Percentiles rank a stretch among this genome's conserved stretches.
Conservation (phyloP, 2,888 invertebrate genomes). For the Drosophila neutralis region DNA sequence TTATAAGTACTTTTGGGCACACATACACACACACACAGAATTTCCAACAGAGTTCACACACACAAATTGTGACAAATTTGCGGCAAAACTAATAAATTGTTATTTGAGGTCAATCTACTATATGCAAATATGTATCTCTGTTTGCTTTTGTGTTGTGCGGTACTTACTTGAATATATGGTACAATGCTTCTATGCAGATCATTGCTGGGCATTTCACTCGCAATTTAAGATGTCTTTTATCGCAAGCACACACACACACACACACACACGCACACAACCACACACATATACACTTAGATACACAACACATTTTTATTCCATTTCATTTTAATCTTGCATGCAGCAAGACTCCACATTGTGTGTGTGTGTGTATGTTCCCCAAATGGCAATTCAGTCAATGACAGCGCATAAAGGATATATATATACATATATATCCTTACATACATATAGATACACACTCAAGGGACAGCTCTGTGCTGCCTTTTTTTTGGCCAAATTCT, state of each 20-base stretch:
- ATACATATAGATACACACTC: not conserved
- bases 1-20: constrained; percentile 2
- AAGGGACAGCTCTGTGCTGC: constrained; percentile 18
- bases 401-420: constrained; percentile 63
- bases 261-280: not conserved
- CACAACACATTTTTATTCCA: constrained; percentile 29
- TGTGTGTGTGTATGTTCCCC: constrained; percentile 83
- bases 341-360: constrained; percentile 6
- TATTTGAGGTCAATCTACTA: constrained; percentile 30
- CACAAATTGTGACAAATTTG: constrained; percentile 24
- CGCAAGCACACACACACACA: constrained; percentile 11
- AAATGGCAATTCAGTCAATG: constrained; percentile 74
- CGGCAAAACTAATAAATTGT: constrained; percentile 42
- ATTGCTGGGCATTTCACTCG: constrained; percentile 27
- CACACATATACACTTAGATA: constrained; percentile 15
- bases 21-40: not conserved
- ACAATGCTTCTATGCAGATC: constrained; percentile 8
- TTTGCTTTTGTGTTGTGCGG: not conserved
- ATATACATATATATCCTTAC: not conserved
- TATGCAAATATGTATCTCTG: constrained; percentile 10
- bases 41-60: not conserved
- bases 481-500: constrained; percentile 47
- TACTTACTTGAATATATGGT: constrained; percentile 1
- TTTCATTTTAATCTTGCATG: constrained; percentile 47
- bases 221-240: constrained; percentile 29